Evolutionary conservation across 2,888 invertebrate species (phyloP), one percentile per base, ranked within the genome.

Genomic region (Pyrgus malvae): DNA sequence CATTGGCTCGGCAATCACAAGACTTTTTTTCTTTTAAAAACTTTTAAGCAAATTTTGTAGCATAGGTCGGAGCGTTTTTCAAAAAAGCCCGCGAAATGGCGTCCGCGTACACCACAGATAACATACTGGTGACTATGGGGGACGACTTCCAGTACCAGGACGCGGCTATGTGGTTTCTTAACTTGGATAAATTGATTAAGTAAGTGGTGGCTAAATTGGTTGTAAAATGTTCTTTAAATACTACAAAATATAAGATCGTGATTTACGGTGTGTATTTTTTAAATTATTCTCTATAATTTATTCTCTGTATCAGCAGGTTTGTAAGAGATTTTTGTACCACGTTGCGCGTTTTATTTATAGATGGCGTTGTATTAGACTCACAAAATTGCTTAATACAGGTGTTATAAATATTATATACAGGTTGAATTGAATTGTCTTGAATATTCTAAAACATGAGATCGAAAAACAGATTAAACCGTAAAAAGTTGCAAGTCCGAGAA

Each of bases 61-160:
- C n/a, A n/a, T 78, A 94, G 93, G 91, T 94, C 14, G 72, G 84
- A 41, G 69, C 76, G 9, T 94, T 95, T 71, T 68, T 94, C 60
- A 72, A 74, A 0, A 92, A 92, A 65, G 83, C 91, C 7, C 67
- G 77, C 3, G 82, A 88, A 38, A 92, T 94, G 79, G 79, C 92
- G 0, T 61, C 64, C 7, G 71, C 70, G 1, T 95, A 94, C 71
- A 68, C 69, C 50, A 94, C 95, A 0, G 93, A 94, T 63, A 95
- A 98, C 73, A 87, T 98, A 3, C 92, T 98, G 56, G 91, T 98
- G 37, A 96, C 98, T 0, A 98, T 98, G 98, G 98, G 98, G 0
- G 95, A 96, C 62, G 98, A 98, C 80, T 98, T 99, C 76, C 93
- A 96, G 65, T 98, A 97, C 74, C 95, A 96, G 72, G 91, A 93